These are phyloP conservation scores for Asteroscopus sphinx DNA, from an alignment of 2,888 invertebrate genomes.

Conservation along the genomic window DNA sequence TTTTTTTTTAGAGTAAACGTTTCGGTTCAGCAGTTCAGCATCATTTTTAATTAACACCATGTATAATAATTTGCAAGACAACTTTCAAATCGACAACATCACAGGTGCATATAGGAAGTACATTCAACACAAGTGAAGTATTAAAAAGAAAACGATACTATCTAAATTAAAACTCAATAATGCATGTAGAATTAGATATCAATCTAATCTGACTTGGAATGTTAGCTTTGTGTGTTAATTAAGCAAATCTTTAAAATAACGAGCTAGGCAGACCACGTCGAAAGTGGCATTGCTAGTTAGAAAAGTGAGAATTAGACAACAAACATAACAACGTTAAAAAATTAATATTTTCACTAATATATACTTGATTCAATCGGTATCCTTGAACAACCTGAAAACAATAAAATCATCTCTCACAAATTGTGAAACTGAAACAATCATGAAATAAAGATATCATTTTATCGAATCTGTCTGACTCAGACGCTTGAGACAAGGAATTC, in stretches of 20 bases:
- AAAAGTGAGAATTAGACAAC: conserved; percentile 46
- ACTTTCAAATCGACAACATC: conserved; percentile 24
- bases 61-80: conserved; percentile 9
- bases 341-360: conserved; percentile 66
- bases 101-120: conserved; percentile 29
- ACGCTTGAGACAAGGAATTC: conserved; percentile 32
- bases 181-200: conserved; percentile 37
- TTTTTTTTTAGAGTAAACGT: too few species aligned
- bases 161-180: conserved; percentile 39
- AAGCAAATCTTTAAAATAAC: conserved; percentile 50
- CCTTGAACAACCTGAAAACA: conserved; percentile 86
- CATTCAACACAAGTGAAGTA: conserved; percentile 24
- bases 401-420: conserved; percentile 60
- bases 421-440: conserved; percentile 31
- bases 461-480: conserved; percentile 35
- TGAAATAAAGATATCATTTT: conserved; percentile 23
- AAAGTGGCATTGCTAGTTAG: conserved; percentile 66
- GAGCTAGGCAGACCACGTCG: conserved; percentile 67
- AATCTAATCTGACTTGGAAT: conserved; percentile 37
- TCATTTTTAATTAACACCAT: conserved; percentile 23
- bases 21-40: too few species aligned
- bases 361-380: conserved; percentile 84
- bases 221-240: conserved; percentile 55
- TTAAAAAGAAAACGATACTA: conserved; percentile 42
- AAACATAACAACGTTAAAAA: conserved; percentile 61